Percentiles rank a stretch among this genome's conserved stretches.
phyloP scores from a whole-genome alignment of 2,113 vertebrate species.

The Austrofundulus limnaeus region DNA sequence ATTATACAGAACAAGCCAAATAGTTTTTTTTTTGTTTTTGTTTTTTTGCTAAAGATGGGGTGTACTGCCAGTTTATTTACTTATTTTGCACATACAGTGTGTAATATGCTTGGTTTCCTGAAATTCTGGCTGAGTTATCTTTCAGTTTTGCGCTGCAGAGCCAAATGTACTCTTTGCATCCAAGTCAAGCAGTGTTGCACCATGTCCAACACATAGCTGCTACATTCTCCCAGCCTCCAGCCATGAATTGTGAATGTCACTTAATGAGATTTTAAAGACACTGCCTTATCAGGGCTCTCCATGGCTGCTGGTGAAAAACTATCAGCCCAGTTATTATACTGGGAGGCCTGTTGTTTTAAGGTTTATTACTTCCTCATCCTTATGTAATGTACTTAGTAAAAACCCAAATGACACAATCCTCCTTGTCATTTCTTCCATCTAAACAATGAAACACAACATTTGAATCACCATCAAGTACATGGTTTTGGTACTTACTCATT shows the following conservation, averaged over 20 bases:
- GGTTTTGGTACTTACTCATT: conserved; percentile 3
- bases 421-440: background rate
- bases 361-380: conserved; percentile 18
- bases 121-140: conserved; percentile 11
- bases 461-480: conserved; percentile 10
- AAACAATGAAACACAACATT: background rate
- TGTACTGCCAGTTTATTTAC: conserved; percentile 1
- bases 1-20: background rate
- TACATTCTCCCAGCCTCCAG: conserved; percentile 50
- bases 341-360: conserved; percentile 12
- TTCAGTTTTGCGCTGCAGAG: conserved; percentile 27
- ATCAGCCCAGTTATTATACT: conserved; percentile 19
- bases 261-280: conserved; percentile 47
- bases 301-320: conserved; percentile 32
- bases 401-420: background rate
- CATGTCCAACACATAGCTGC: conserved; percentile 45
- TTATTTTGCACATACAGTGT: conserved; percentile 4
- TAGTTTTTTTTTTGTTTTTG: no score
- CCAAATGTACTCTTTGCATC: conserved; percentile 31
- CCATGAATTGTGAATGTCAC: conserved; percentile 45
- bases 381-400: background rate
- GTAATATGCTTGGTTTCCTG: conserved; percentile 3
- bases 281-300: conserved; percentile 27
- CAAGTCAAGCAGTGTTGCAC: conserved; percentile 49
- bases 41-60: background rate